Percentiles rank a stretch among this genome's conserved stretches.
Conservation (phyloP, 2,113 vertebrate species). For the Sitta europaea region DNA sequence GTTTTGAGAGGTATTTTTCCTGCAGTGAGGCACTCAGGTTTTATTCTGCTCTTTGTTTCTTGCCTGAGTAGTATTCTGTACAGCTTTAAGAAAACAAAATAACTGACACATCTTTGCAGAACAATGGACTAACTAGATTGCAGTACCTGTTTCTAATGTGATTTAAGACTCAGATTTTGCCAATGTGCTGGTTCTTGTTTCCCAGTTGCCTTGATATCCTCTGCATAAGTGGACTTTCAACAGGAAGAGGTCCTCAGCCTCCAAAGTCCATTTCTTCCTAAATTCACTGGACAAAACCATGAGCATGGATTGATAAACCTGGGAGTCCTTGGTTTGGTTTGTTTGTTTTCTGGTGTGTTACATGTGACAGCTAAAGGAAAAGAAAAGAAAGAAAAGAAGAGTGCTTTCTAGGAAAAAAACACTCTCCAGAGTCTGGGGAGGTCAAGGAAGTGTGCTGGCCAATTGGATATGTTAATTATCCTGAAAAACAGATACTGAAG, state of each 20-base stretch:
- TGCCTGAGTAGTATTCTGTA: background rate
- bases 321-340: background rate
- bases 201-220: background rate
- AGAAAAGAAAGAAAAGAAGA: background rate
- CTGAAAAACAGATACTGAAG: background rate
- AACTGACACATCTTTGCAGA: background rate
- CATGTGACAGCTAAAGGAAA: background rate
- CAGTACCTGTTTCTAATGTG: background rate
- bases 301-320: background rate
- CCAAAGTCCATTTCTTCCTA: background rate
- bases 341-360: background rate
- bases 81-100: background rate
- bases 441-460: background rate
- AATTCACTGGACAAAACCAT: background rate
- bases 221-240: background rate
- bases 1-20: background rate
- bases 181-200: background rate
- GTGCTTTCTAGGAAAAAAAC: background rate
- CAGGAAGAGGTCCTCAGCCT: background rate
- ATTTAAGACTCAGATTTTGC: background rate
- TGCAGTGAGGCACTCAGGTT: background rate
- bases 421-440: background rate
- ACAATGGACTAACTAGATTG: background rate
- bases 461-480: background rate
- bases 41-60: background rate